phyloP scores from a whole-genome alignment of 1,140 invertebrate species.

The Scaptomyza graminum region DNA sequence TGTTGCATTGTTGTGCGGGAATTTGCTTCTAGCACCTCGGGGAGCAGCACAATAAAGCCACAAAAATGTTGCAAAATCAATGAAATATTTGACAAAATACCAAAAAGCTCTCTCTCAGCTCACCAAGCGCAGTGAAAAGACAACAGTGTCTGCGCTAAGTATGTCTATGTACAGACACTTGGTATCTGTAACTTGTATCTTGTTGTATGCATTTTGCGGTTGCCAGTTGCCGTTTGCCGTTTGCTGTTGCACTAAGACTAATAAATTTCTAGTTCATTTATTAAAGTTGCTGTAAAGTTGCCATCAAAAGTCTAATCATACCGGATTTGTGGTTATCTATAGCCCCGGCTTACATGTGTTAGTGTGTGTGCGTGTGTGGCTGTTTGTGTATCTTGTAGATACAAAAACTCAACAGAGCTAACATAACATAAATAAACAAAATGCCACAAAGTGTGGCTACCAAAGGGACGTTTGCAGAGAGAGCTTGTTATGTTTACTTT shows the following conservation, averaged over 20 bases:
- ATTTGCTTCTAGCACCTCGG: constrained; percentile 41
- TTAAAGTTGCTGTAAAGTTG: constrained; percentile 60
- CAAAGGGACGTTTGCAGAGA: constrained; percentile 23
- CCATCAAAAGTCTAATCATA: constrained; percentile 64
- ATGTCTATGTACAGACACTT: constrained; percentile 3
- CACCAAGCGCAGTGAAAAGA: constrained; percentile 17
- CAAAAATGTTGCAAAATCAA: constrained; percentile 49
- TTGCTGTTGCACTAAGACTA: constrained; percentile 37
- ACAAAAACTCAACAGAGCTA: constrained; percentile 53
- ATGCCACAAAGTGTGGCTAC: constrained; percentile 56
- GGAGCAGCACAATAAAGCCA: constrained; percentile 4
- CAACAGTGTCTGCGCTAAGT: constrained; percentile 39
- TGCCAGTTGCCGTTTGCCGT: constrained; percentile 12
- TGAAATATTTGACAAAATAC: constrained; percentile 48
- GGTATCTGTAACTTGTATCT: constrained; percentile 20
- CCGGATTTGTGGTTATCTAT: constrained; percentile 63
- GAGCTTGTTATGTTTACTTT: constrained; percentile 34
- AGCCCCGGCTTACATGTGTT: constrained; percentile 49
- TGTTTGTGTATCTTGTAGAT: constrained; percentile 49
- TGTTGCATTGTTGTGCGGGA: constrained; percentile 10
- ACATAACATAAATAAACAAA: constrained; percentile 61
- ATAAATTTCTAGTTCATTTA: constrained; percentile 64
- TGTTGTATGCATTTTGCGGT: constrained; percentile 52
- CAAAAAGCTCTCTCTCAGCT: constrained; percentile 8
- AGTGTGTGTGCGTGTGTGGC: constrained; percentile 18